A percentile compares a stretch with the other conserved stretches of the same genome.
These are phyloP conservation scores for Hypolimnas misippus DNA, from an alignment of 2,888 invertebrate genomes.

Conservation along the genomic window DNA sequence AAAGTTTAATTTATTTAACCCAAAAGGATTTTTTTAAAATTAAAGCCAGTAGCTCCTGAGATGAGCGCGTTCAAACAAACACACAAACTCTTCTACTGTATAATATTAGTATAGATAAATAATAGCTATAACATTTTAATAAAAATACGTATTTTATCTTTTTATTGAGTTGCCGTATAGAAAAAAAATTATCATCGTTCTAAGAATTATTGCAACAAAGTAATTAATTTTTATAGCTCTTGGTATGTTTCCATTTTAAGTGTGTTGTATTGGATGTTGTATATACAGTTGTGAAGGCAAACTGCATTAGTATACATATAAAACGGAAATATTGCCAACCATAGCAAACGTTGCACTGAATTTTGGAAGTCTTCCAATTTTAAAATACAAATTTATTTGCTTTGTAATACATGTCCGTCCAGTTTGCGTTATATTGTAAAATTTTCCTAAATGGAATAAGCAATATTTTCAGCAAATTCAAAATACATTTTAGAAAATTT, in stretches of 20 bases:
- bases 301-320: neutral
- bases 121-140: too few species aligned
- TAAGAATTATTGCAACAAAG: neutral
- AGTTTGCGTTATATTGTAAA: neutral
- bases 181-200: neutral
- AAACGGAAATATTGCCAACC: constrained; percentile 5
- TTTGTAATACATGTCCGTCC: neutral
- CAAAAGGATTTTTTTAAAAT: too few species aligned
- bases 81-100: too few species aligned
- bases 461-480: neutral
- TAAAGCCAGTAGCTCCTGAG: too few species aligned
- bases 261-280: neutral
- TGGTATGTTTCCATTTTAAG: constrained; percentile 5
- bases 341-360: constrained; percentile 12
- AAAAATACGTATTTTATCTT: neutral
- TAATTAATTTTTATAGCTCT: constrained; percentile 1
- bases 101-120: too few species aligned
- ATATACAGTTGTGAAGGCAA: neutral
- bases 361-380: constrained; percentile 19
- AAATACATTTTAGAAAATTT: too few species aligned
- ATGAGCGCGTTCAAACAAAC: too few species aligned
- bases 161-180: neutral
- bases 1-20: too few species aligned
- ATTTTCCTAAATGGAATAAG: neutral
- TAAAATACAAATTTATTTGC: neutral